Evolutionary conservation across 2,797 vertebrate genomes (phyloP).

Genomic region (Gambelia wislizenii): DNA sequence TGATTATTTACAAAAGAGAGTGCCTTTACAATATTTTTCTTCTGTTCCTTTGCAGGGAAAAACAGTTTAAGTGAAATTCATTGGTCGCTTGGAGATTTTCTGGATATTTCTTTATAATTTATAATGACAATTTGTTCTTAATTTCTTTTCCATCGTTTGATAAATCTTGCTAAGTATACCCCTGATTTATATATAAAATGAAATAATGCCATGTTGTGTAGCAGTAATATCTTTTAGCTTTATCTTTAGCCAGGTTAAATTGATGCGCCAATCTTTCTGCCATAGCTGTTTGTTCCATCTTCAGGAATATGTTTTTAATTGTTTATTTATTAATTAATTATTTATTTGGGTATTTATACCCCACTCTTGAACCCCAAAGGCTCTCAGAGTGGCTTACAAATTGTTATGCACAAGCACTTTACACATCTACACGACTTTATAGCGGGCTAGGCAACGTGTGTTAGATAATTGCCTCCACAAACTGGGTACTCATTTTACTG

Average conservation of each 20-base stretch:
- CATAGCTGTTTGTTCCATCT: not conserved
- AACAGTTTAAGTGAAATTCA: not conserved
- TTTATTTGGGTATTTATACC: too few species aligned
- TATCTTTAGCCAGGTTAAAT: not conserved
- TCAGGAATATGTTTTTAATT: not conserved
- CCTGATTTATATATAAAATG: not conserved
- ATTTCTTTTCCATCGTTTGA: not conserved
- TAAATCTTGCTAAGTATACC: not conserved
- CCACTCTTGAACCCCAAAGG: too few species aligned
- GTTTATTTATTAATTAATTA: too few species aligned
- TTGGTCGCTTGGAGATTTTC: not conserved
- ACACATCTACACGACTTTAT: too few species aligned
- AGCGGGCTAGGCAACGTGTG: too few species aligned
- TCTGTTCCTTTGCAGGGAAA: not conserved
- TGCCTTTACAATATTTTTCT: not conserved
- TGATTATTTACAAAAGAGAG: not conserved
- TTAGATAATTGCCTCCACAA: too few species aligned
- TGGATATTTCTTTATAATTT: not conserved
- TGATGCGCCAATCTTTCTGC: not conserved
- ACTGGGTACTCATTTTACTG: too few species aligned
- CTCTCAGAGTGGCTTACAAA: too few species aligned
- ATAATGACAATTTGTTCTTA: not conserved
- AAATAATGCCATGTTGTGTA: not conserved
- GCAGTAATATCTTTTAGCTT: not conserved
- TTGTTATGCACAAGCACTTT: too few species aligned